Percentiles rank a stretch among this genome's conserved stretches.
Evolutionary conservation across 2,888 invertebrate species (phyloP).

Genomic region (Abscondita cerata): DNA sequence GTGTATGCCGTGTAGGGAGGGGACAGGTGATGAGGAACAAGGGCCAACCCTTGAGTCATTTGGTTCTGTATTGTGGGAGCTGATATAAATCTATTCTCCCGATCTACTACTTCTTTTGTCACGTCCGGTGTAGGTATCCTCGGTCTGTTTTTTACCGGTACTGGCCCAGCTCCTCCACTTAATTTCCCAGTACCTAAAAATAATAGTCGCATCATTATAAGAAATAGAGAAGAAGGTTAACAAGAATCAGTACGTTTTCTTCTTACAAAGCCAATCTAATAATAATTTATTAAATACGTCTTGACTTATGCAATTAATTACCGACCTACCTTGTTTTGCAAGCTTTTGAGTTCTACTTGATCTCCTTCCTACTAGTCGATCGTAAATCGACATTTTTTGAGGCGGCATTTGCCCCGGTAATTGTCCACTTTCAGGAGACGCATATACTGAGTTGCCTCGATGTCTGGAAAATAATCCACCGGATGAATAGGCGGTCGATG

Average conservation of each 20-base stretch:
- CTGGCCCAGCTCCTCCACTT: slow-evolving; percentile 71
- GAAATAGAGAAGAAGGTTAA: too few species aligned
- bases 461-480: slow-evolving; percentile 78
- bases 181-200: slow-evolving; percentile 64
- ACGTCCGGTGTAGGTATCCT: slow-evolving; percentile 90
- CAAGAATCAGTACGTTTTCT: too few species aligned
- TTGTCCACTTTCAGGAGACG: slow-evolving; percentile 61
- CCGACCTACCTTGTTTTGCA: slow-evolving; percentile 70
- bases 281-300: too few species aligned
- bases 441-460: slow-evolving; percentile 78
- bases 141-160: slow-evolving; percentile 80
- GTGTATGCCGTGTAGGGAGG: slow-evolving; percentile 54
- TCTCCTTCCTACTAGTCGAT: slow-evolving; percentile 81
- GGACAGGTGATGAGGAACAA: slow-evolving; percentile 71
- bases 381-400: slow-evolving; percentile 81
- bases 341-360: slow-evolving; percentile 74
- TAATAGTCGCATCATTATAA: too few species aligned
- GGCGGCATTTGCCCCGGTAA: slow-evolving; percentile 62
- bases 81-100: slow-evolving; percentile 68
- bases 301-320: too few species aligned
- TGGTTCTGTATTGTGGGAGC: slow-evolving; percentile 52
- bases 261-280: too few species aligned
- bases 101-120: slow-evolving; percentile 78
- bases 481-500: slow-evolving; percentile 85
- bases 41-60: slow-evolving; percentile 66